A percentile compares a stretch with the other conserved stretches of the same genome.
These are phyloP conservation scores for Peromyscus attwateri DNA, from an alignment of 2,797 vertebrate genomes.

Conservation along the genomic window DNA sequence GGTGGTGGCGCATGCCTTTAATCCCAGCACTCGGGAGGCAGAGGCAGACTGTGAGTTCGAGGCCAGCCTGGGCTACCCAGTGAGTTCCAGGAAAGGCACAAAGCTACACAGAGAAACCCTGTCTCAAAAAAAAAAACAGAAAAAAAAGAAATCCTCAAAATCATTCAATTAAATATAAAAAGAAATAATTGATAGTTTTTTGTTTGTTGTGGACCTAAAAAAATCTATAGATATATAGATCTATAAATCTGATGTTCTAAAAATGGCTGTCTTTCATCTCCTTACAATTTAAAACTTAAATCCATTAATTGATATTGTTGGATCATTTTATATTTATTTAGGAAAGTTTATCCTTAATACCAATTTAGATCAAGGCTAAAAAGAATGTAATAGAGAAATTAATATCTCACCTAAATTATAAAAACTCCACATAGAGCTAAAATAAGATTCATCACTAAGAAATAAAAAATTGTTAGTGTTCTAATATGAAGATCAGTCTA, in stretches of 20 bases:
- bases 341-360: not conserved
- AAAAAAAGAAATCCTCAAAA: not conserved
- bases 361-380: not conserved
- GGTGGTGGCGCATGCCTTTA: too few relatives aligned
- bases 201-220: not conserved
- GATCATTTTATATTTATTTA: not conserved
- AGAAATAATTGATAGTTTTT: not conserved
- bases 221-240: not conserved
- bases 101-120: too few relatives aligned
- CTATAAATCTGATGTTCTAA: not conserved
- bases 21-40: too few relatives aligned
- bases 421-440: not conserved
- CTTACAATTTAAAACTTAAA: not conserved
- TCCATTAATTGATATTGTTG: not conserved
- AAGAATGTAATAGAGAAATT: not conserved
- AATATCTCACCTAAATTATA: not conserved
- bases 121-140: too few relatives aligned
- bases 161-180: not conserved
- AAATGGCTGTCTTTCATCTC: not conserved
- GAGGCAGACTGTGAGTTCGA: too few relatives aligned
- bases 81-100: too few relatives aligned
- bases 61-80: too few relatives aligned
- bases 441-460: not conserved
- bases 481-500: not conserved
- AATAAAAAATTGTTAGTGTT: not conserved